Evolutionary conservation across 2,113 vertebrate species (phyloP), one percentile per base, ranked within the genome.

Genomic region (Myiozetetes cayanensis): DNA sequence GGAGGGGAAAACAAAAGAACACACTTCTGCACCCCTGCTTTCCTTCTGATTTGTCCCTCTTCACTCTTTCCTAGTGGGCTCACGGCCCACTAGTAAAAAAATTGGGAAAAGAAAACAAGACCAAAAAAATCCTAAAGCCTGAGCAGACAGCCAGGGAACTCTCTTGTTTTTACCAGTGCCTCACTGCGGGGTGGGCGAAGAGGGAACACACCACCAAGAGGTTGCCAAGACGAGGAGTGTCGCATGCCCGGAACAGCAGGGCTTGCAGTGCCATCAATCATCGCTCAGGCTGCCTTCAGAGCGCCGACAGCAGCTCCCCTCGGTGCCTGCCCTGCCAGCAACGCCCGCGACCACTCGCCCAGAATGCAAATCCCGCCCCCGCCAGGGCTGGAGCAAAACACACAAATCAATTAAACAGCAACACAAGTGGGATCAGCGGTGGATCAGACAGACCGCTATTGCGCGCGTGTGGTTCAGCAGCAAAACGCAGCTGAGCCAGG

Each of bases 181-280:
- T 91, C 65, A 3, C 8, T 82, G 53, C 4, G 3, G 46, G 53
- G 76, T 65, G 61, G 62, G 31, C 4, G n/a, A 85, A 56, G 33
- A 58, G 31, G 49, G 35, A 59, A 10, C 56, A 44, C 37, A 16
- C 62, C 39, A 10, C 61, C 58, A 12, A 41, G 59, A 68, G 76
- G 46, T 7, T 93, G 84, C 92, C 89, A 71, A 90, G 68, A n/a
- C 15, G 24, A 9, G 91, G 49, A 92, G 43, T 62, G 76, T 62
- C 65, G 17, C 96, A 96, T 65, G 85, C 75, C 74, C 61, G 53
- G 93, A 89, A 33, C 87, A 47, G 89, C 72, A 23, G 85, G 33
- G 90, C 89, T 94, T 97, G 96, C 96, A 93, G 92, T 94, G 87
- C 94, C 55, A 97, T 97, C 96, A 68, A 96, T 97, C 97, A 97